A percentile compares a stretch with the other conserved stretches of the same genome.
These are phyloP conservation scores for Drosophila biarmipes DNA, from an alignment of 1,140 invertebrate genomes.

Conservation along the genomic window DNA sequence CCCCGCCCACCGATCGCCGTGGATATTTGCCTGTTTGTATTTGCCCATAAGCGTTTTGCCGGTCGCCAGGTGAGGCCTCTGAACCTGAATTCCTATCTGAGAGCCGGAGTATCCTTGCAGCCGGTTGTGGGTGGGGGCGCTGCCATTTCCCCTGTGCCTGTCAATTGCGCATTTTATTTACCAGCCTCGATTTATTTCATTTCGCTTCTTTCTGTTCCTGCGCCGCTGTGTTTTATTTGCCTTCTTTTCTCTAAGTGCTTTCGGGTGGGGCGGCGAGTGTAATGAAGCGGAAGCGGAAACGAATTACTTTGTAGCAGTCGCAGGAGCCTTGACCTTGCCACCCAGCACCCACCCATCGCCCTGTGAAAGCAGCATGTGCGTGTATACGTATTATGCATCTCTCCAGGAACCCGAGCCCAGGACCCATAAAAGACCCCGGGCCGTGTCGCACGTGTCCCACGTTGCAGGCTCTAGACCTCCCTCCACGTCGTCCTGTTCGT, in stretches of 20 bases:
- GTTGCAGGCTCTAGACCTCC: slow-evolving; percentile 2
- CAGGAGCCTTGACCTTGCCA: slow-evolving; percentile 58
- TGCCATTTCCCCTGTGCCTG: slow-evolving; percentile 51
- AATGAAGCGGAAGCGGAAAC: slow-evolving; percentile 74
- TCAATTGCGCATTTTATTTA: slow-evolving; percentile 66
- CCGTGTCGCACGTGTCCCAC: slow-evolving; percentile 55
- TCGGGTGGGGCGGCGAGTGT: slow-evolving; percentile 42
- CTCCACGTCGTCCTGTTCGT: neutral
- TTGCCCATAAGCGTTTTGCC: slow-evolving; percentile 60
- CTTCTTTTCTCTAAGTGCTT: slow-evolving; percentile 35
- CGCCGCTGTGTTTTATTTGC: neutral
- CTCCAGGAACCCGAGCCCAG: slow-evolving; percentile 4
- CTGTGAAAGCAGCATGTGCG: slow-evolving; percentile 27
- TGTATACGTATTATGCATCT: slow-evolving; percentile 45
- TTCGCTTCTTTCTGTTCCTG: slow-evolving; percentile 17
- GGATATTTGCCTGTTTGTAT: slow-evolving; percentile 52
- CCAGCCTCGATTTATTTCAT: slow-evolving; percentile 42
- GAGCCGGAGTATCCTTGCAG: slow-evolving; percentile 3
- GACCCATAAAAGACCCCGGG: slow-evolving; percentile 21
- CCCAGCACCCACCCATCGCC: too few relatives aligned
- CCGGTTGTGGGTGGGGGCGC: neutral
- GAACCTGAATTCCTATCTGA: neutral
- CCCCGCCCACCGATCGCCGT: slow-evolving; percentile 3
- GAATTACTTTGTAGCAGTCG: slow-evolving; percentile 64
- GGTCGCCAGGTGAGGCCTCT: slow-evolving; percentile 22